Evolutionary conservation across 2,888 invertebrate genomes (phyloP).

Genomic region (Papilio elwesi): DNA sequence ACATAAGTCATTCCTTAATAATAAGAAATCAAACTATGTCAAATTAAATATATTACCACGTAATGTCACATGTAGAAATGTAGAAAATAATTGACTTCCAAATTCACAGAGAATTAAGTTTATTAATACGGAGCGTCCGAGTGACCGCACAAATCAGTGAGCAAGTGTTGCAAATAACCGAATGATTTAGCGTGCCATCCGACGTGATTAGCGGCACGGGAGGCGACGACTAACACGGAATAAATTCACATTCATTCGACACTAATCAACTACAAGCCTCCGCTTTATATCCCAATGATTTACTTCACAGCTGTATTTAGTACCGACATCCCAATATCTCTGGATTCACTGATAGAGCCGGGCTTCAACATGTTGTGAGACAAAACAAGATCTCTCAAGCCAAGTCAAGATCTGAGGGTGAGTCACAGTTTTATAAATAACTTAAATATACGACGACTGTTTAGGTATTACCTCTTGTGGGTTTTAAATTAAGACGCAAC

Average conservation of each 20-base stretch:
- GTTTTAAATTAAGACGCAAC: too few relatives aligned
- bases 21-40: neutral
- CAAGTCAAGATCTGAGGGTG: neutral
- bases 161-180: constrained; percentile 20
- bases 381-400: neutral
- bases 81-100: constrained; percentile 1
- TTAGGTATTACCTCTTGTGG: too few relatives aligned
- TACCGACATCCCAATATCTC: neutral
- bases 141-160: constrained; percentile 18
- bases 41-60: neutral
- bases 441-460: too few relatives aligned
- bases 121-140: neutral
- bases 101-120: neutral
- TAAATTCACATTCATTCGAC: constrained; percentile 46
- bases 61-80: constrained; percentile 7
- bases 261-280: constrained; percentile 26
- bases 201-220: constrained; percentile 31
- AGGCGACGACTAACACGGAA: constrained; percentile 43
- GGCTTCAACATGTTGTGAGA: neutral
- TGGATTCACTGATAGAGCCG: neutral
- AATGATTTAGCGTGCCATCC: constrained; percentile 18
- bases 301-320: neutral
- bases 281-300: constrained; percentile 1
- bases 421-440: neutral
- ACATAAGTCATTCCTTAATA: too few relatives aligned